Percentiles rank a stretch among this genome's conserved stretches.
phyloP scores from a whole-genome alignment of 2,797 vertebrate genomes.

The Gephyroberyx darwinii region DNA sequence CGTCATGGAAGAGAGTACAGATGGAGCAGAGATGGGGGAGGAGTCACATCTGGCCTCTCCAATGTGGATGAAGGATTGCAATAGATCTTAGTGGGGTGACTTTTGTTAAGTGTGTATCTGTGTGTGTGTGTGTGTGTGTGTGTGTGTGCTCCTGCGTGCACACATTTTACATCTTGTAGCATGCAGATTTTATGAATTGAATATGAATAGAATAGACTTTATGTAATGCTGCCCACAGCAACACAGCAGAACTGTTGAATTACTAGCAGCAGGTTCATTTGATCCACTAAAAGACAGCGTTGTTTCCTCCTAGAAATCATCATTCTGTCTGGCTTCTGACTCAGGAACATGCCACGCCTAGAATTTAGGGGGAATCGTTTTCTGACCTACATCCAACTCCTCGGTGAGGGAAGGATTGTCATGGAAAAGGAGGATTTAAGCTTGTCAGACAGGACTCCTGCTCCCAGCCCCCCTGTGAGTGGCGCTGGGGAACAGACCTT shows the following conservation, averaged over 20 bases:
- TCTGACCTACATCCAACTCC: slow-evolving; percentile 51
- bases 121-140: not conserved
- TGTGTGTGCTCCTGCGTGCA: slow-evolving; percentile 17
- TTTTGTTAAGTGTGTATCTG: not conserved
- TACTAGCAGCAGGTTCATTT: not conserved
- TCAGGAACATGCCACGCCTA: not conserved
- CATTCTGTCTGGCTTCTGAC: slow-evolving; percentile 10
- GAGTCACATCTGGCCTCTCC: slow-evolving; percentile 30
- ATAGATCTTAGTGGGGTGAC: not conserved
- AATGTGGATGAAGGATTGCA: not conserved
- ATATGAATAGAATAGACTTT: too few species aligned
- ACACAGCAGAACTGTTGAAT: too few species aligned
- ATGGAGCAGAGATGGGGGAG: slow-evolving; percentile 8
- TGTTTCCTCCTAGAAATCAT: slow-evolving; percentile 17
- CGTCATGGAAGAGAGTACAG: not conserved
- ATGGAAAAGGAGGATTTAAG: slow-evolving; percentile 51
- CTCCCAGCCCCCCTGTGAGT: not conserved
- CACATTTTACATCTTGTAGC: not conserved
- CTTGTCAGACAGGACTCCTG: slow-evolving; percentile 27
- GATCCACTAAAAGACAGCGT: not conserved
- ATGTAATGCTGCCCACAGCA: too few species aligned
- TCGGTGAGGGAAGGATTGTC: slow-evolving; percentile 36
- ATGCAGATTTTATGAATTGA: not conserved
- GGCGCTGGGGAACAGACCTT: slow-evolving; percentile 33
- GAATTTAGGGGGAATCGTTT: slow-evolving; percentile 34